phyloP scores from a whole-genome alignment of 2,888 invertebrate genomes.

The Zele albiditarsus region DNA sequence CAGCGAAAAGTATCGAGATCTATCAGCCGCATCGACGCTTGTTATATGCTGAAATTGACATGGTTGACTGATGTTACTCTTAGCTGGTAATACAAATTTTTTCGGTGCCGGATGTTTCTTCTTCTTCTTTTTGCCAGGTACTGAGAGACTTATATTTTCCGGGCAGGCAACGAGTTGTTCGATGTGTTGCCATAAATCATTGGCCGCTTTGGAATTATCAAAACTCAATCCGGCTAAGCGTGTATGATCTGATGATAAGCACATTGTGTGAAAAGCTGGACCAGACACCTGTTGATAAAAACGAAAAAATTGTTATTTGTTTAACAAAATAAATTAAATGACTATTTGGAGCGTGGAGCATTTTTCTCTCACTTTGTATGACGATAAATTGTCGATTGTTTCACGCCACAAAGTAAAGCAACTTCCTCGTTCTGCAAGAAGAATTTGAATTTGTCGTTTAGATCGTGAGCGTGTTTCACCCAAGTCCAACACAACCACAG shows the following conservation, averaged over 20 bases:
- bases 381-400: slow-evolving; percentile 84
- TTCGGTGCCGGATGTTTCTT: slow-evolving; percentile 76
- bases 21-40: slow-evolving; percentile 81
- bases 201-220: slow-evolving; percentile 82
- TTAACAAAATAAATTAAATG: not conserved
- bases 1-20: slow-evolving; percentile 79
- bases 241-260: slow-evolving; percentile 84
- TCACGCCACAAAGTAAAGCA: slow-evolving; percentile 89
- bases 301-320: slow-evolving; percentile 10
- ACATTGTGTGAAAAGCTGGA: slow-evolving; percentile 87
- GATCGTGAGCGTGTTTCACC: slow-evolving; percentile 83
- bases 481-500: slow-evolving; percentile 83
- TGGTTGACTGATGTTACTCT: slow-evolving; percentile 87
- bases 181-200: slow-evolving; percentile 81
- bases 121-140: slow-evolving; percentile 78
- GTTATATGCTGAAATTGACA: slow-evolving; percentile 90
- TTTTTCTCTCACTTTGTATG: slow-evolving; percentile 76
- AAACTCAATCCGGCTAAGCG: slow-evolving; percentile 86
- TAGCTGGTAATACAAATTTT: slow-evolving; percentile 80
- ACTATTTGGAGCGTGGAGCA: not conserved
- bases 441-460: slow-evolving; percentile 80
- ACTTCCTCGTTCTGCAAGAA: slow-evolving; percentile 85
- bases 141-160: slow-evolving; percentile 84
- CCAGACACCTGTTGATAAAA: slow-evolving; percentile 73
- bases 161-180: slow-evolving; percentile 83